Conservation (phyloP, 2,888 invertebrate species). For the Pardosa pseudoannulata region DNA sequence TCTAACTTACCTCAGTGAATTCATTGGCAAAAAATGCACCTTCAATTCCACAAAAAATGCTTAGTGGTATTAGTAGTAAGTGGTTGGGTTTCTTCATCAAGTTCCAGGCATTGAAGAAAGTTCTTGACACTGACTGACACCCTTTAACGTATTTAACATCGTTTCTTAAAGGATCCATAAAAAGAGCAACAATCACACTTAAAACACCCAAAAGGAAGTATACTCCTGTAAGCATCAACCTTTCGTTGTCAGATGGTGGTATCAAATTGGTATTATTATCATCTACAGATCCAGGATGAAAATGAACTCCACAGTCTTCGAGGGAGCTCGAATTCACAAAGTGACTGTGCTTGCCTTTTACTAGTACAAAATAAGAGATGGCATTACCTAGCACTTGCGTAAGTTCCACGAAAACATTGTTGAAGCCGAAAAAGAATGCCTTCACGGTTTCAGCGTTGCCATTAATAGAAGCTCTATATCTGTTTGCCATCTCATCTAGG, state of each 20-base stretch:
- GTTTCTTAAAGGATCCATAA: slow-evolving; percentile 90
- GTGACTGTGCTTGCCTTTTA: not conserved
- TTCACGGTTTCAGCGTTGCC: slow-evolving; percentile 85
- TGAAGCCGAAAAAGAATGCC: slow-evolving; percentile 97
- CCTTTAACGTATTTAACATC: slow-evolving; percentile 27
- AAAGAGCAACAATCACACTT: slow-evolving; percentile 89
- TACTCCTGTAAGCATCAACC: slow-evolving; percentile 91
- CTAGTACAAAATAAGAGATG: slow-evolving; percentile 84
- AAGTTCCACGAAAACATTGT: slow-evolving; percentile 98
- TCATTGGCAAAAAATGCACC: slow-evolving; percentile 95
- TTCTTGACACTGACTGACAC: slow-evolving; percentile 71
- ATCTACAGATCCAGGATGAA: not conserved
- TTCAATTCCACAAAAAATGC: slow-evolving; percentile 97
- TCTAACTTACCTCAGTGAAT: slow-evolving; percentile 79
- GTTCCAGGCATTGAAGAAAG: slow-evolving; percentile 91
- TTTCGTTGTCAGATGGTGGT: slow-evolving; percentile 89
- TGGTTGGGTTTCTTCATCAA: slow-evolving; percentile 91
- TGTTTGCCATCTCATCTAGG: slow-evolving; percentile 57
- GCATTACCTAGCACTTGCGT: slow-evolving; percentile 97
- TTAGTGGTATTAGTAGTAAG: slow-evolving; percentile 94
- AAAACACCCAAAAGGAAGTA: slow-evolving; percentile 91
- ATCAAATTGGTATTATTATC: slow-evolving; percentile 81
- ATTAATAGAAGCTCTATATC: slow-evolving; percentile 25
- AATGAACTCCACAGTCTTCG: slow-evolving; percentile 19
- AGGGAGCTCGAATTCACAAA: not conserved